Percentiles rank a stretch among this genome's conserved stretches.
Conservation (phyloP, 2,888 invertebrate genomes). For the Deroplatys truncata region DNA sequence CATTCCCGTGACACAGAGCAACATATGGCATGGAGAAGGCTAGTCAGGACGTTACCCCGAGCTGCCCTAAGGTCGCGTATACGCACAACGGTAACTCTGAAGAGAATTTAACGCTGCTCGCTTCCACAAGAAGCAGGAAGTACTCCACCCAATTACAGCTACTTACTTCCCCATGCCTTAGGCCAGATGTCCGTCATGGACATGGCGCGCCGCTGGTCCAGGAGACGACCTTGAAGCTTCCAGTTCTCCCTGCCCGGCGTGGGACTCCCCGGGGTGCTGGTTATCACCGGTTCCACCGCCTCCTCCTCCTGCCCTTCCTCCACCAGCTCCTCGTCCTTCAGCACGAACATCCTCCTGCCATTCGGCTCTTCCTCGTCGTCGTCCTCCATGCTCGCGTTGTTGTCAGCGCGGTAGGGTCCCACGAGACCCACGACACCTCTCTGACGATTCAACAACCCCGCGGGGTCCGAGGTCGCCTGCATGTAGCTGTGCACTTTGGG, state of each 20-base stretch:
- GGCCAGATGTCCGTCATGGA: conserved; percentile 31
- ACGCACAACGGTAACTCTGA: too few species aligned
- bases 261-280: conserved; percentile 21
- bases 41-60: too few species aligned
- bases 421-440: conserved; percentile 38
- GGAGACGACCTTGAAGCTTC: conserved; percentile 20
- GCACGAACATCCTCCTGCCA: neutral
- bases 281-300: neutral
- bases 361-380: neutral
- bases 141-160: neutral
- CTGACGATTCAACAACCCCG: conserved; percentile 4
- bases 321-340: neutral
- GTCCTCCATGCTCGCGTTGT: conserved; percentile 17
- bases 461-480: conserved; percentile 2
- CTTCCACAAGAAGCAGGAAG: too few species aligned
- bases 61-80: too few species aligned
- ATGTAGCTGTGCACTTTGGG: neutral
- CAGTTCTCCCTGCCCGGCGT: conserved; percentile 26
- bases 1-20: too few species aligned
- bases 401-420: conserved; percentile 38
- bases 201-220: conserved; percentile 10
- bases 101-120: too few species aligned
- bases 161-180: conserved; percentile 33
- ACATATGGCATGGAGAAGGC: too few species aligned
- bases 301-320: neutral